phyloP scores from a whole-genome alignment of 64 coral and sea anemone species.

The Pachyseris speciosa region DNA sequence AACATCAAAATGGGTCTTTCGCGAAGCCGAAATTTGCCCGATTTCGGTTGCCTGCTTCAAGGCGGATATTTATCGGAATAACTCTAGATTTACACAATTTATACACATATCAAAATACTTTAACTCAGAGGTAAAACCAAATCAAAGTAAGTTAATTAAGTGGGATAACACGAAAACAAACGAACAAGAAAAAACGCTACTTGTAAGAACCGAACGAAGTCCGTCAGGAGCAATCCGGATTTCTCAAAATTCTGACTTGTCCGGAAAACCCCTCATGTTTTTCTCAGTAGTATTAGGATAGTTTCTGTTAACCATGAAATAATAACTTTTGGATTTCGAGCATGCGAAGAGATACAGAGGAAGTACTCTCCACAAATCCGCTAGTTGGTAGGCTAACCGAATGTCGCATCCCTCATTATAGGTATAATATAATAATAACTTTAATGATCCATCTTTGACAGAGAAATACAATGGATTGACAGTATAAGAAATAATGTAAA shows the following conservation, averaged over 20 bases:
- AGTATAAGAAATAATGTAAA: too few relatives aligned
- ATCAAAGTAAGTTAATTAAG: neutral
- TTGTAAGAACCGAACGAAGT: neutral
- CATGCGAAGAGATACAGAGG: neutral
- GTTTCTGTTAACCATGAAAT: neutral
- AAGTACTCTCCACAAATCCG: too few relatives aligned
- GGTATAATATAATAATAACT: too few relatives aligned
- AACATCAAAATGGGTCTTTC: conserved; percentile 23
- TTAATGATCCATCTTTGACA: too few relatives aligned
- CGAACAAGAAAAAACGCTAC: neutral
- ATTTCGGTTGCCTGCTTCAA: neutral
- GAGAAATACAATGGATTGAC: too few relatives aligned
- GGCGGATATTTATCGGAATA: neutral
- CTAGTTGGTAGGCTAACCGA: too few relatives aligned
- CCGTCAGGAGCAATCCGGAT: neutral
- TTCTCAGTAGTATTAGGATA: neutral
- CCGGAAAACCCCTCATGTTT: neutral
- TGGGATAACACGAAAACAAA: neutral
- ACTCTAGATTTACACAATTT: neutral
- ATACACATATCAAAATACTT: neutral
- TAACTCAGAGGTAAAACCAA: neutral
- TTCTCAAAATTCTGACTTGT: conserved; percentile 19
- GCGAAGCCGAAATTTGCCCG: neutral
- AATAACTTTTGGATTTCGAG: neutral
- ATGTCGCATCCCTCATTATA: too few relatives aligned